Evolutionary conservation across 1,140 invertebrate species (phyloP).

Genomic region (Colletes gigas): DNA sequence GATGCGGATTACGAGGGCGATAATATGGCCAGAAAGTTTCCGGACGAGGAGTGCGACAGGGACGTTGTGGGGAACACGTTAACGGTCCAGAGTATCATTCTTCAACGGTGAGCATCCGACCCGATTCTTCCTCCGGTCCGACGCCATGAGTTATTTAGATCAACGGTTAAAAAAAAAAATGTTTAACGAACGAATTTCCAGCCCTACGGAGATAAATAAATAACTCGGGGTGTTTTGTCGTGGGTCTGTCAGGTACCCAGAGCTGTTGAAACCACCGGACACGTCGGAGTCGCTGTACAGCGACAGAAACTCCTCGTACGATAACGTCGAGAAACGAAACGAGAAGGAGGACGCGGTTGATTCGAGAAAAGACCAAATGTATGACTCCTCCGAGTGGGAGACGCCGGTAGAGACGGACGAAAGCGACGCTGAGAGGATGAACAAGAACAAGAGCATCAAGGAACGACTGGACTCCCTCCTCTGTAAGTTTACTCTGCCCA

Average conservation of each 20-base stretch:
- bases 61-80: constrained; percentile 80
- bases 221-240: not conserved
- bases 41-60: constrained; percentile 76
- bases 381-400: constrained; percentile 76
- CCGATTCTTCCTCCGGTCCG: too few relatives aligned
- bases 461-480: constrained; percentile 87
- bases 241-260: constrained; percentile 72
- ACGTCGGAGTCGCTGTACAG: constrained; percentile 76
- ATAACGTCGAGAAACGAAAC: constrained; percentile 84
- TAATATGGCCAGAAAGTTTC: constrained; percentile 78
- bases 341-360: constrained; percentile 67
- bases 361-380: constrained; percentile 68
- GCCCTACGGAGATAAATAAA: too few relatives aligned
- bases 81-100: constrained; percentile 89
- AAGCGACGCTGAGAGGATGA: constrained; percentile 79
- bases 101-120: constrained; percentile 82
- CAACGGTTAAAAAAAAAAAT: too few relatives aligned
- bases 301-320: constrained; percentile 87
- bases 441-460: constrained; percentile 87
- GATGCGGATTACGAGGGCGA: constrained; percentile 78
- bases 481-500: constrained; percentile 80
- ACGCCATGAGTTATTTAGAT: too few relatives aligned
- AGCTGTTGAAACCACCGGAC: constrained; percentile 76
- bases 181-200: too few relatives aligned
- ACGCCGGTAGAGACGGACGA: constrained; percentile 78